Percentiles rank a stretch among this genome's conserved stretches.
phyloP scores from a whole-genome alignment of 2,797 vertebrate genomes.

The Rhinatrema bivittatum region DNA sequence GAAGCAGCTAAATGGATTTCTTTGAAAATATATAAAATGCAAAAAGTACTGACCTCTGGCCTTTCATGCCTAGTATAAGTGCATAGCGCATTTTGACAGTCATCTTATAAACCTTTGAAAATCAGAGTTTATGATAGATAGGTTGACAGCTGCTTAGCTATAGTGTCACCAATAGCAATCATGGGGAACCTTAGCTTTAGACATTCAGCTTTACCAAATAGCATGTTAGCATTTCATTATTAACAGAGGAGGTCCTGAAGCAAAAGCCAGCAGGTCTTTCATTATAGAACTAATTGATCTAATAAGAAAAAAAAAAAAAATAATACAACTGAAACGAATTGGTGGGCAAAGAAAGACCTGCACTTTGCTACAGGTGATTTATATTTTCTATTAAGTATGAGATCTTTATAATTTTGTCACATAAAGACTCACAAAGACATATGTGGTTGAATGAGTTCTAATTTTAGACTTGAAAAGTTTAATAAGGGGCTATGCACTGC shows the following conservation, averaged over 20 bases:
- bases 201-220: background rate
- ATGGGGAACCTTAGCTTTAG: conserved; percentile 8
- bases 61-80: no score
- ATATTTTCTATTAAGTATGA: conserved; percentile 16
- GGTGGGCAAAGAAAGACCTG: conserved; percentile 11
- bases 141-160: no score
- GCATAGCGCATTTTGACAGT: no score
- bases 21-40: no score
- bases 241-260: conserved; percentile 1
- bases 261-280: background rate
- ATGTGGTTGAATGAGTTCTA: conserved; percentile 6
- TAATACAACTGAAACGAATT: conserved; percentile 15
- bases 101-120: no score
- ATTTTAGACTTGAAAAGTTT: conserved; percentile 18
- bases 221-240: conserved; percentile 2
- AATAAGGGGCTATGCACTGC: conserved; percentile 12
- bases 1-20: no score
- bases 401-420: conserved; percentile 20
- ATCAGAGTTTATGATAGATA: no score
- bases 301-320: conserved; percentile 6
- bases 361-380: conserved; percentile 10
- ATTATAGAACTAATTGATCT: conserved; percentile 6
- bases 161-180: no score
- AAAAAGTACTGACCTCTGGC: no score
- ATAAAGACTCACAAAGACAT: conserved; percentile 10